Evolutionary conservation across 2,113 vertebrate species (phyloP), one percentile per base, ranked within the genome.

Genomic region (Aegotheles bennettii): DNA sequence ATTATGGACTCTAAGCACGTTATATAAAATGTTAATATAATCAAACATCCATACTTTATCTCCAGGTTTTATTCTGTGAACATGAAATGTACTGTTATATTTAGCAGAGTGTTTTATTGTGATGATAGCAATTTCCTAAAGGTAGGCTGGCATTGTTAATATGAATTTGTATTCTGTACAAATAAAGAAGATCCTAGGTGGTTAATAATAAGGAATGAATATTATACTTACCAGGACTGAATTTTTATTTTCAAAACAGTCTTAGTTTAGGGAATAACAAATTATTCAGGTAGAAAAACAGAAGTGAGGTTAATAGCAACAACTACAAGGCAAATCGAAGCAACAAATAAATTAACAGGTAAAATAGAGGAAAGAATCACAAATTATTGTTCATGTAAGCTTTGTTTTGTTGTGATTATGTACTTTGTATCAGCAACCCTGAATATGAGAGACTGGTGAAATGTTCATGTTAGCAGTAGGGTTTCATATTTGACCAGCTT

Each of bases 341-440:
- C 53, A 76, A 85, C 13, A 91, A 91, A 95, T 91, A 91, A 89
- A 95, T 91, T 50, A 91, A 64, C 40, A 85, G 61, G 54, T 43
- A 67, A 84, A 92, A 71, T 2, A 85, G 21, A 20, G 59, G 51
- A 68, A 60, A 81, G 8, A 89, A 69, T 33, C 6, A 2, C 8
- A 26, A 64, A 57, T 84, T 82, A 84, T 84, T 87, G 64, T 79
- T 87, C 31, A 33, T 54, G 42, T 61, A 89, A 93, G 13, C 43
- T 92, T 57, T 81, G 17, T 70, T 89, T 79, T 95, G 11, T 48
- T 91, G 26, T 21, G 17, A 21, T 68, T 89, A 61, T 35, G 11
- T 48, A 40, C 20, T 82, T 81, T 42, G n/a, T 73, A 80, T 71
- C 45, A 53, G 57, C 23, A 76, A 13, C 65, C 23, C 19, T 57